Base-by-base conservation (phyloP, 2,888 invertebrate genomes). In the Chymomyza caudatula region DNA sequence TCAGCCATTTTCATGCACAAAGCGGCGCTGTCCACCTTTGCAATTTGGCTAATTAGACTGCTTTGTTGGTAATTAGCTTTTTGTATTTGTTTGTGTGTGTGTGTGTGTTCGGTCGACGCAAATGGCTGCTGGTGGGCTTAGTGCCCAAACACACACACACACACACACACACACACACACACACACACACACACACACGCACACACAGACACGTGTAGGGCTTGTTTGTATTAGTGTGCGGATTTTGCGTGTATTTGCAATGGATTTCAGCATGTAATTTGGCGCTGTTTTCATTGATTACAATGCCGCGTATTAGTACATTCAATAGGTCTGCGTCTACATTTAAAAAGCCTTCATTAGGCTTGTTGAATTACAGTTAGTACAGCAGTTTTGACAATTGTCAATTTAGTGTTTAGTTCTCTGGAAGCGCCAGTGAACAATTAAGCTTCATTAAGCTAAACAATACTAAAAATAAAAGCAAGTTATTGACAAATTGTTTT, bases 31-130 rank as follows among this genome's bases (percentile, higher is more conserved):
- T 19, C 5, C 19, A 59, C 51, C 62, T 60, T 58, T 67, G 29
- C 54, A 62, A 63, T 72, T 71, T 63, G 49, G 54, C 25, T 73
- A 73, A 73, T 67, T 68, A 73, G 42, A 72, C 51, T 59, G 67
- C 58, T 67, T 61, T 61, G 60, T 70, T 52, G 65, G 56, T 52
- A 59, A 20, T 37, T 59, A 60, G 53, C 25, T n/a, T 53, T 23
- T 15, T 3, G 43, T n/a, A 25, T 23, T 15, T 3, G 43, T 47
- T 15, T 6, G 8, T 47, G 13, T 47, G 44, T 15, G 4, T 11
- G 44, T 47, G n/a, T 47, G 15, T 0, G 17, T 17, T 47, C 11
- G 29, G 29, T 37, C 29, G 11, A 11, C 29, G 11, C 29, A 37
- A 37, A 37, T 37, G 8, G 11, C 29, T 11, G 11, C 29, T 37